Conservation (phyloP, 2,888 invertebrate species). For the Lumbricus terrestris region DNA sequence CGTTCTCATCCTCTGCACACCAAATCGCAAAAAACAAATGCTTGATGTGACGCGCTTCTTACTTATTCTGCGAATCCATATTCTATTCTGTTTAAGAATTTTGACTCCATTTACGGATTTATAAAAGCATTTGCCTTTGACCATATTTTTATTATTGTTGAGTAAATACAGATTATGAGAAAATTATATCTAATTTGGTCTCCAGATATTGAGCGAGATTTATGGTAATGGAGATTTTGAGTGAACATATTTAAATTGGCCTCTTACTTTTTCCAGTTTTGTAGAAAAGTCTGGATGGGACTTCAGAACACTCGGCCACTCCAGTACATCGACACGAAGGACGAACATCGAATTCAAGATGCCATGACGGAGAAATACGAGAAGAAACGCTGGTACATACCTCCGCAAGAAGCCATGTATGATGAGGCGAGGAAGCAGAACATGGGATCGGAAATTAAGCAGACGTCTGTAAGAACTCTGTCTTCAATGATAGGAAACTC, state of each 20-base stretch:
- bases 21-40: too few relatives aligned
- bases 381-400: conserved; percentile 5
- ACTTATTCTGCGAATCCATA: too few relatives aligned
- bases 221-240: not conserved
- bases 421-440: conserved; percentile 17
- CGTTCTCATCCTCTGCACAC: too few relatives aligned
- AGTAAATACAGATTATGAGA: not conserved
- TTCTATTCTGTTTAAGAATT: too few relatives aligned
- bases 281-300: conserved; percentile 88
- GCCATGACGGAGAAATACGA: conserved; percentile 91
- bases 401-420: conserved; percentile 8
- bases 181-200: not conserved
- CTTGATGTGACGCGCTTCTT: too few relatives aligned
- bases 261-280: conserved; percentile 64
- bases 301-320: conserved; percentile 67
- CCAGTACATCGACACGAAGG: conserved; percentile 70
- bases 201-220: not conserved
- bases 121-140: too few relatives aligned
- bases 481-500: conserved; percentile 3
- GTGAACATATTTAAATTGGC: not conserved
- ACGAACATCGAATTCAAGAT: conserved; percentile 86
- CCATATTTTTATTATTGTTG: too few relatives aligned
- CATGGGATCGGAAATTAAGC: not conserved
- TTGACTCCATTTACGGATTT: too few relatives aligned
- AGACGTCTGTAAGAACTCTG: not conserved